Evolutionary conservation across 2,888 invertebrate species (phyloP).

Genomic region (Eristalis intricaria): DNA sequence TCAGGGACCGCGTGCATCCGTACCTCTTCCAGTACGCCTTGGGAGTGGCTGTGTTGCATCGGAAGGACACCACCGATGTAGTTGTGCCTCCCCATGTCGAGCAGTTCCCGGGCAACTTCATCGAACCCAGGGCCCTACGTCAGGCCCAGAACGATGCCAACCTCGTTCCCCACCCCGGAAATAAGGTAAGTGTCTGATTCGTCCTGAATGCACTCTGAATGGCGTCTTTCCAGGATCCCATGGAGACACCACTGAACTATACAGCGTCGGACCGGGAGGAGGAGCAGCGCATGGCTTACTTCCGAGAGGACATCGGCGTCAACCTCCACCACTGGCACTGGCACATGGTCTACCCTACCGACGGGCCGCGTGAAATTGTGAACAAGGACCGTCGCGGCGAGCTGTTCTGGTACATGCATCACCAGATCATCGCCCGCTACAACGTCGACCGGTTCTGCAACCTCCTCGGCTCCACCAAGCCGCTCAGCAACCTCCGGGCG

Average conservation of each 20-base stretch:
- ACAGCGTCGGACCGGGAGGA: constrained; percentile 87
- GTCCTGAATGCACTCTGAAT: neutral
- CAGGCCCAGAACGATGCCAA: constrained; percentile 85
- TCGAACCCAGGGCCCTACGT: constrained; percentile 87
- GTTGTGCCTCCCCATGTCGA: constrained; percentile 86
- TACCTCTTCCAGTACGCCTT: constrained; percentile 89
- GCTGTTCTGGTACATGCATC: constrained; percentile 87
- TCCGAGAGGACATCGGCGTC: constrained; percentile 89
- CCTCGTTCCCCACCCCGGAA: constrained; percentile 81
- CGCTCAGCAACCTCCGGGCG: constrained; percentile 86
- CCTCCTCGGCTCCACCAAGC: constrained; percentile 76
- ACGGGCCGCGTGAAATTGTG: constrained; percentile 84
- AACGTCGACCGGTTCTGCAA: constrained; percentile 87
- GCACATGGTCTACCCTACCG: constrained; percentile 91
- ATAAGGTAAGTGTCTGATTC: constrained; percentile 78
- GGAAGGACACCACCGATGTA: constrained; percentile 77
- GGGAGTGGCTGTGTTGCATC: constrained; percentile 87
- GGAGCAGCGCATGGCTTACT: constrained; percentile 90
- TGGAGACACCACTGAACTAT: constrained; percentile 86
- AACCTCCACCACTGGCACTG: constrained; percentile 95
- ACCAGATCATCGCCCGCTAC: constrained; percentile 83
- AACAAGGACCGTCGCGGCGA: constrained; percentile 86
- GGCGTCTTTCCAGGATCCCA: constrained; percentile 76
- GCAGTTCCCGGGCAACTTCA: constrained; percentile 89
- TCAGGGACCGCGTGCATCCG: constrained; percentile 87